Base-by-base conservation (phyloP, 2,888 invertebrate genomes). In the Sphinx pinastri region DNA sequence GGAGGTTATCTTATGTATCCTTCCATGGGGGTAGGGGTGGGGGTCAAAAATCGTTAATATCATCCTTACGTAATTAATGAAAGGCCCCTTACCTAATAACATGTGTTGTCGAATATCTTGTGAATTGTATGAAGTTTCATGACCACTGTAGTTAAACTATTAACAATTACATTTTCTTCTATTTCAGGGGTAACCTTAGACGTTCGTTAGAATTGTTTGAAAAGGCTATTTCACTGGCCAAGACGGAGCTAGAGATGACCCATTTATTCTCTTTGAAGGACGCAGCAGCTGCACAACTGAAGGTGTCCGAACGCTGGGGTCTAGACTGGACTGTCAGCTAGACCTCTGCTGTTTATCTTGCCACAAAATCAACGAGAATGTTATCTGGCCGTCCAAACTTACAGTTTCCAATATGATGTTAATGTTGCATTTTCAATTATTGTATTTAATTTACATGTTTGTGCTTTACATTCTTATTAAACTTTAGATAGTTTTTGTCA, bases 191-290 rank as follows among this genome's bases (percentile, higher is more conserved):
- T 63, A 97, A 98, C 88, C 93, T 99, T 76, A 94, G 96, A 71
- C 94, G 96, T 79, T 98, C 99, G 3, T 95, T 99, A 76, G 96
- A 96, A 77, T 93, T 98, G 71, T 99, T 99, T 87, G 97, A 98
- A 82, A 97, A 97, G 87, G 99, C 99, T 52, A 96, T 99, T 74
- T 95, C 95, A 70, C 92, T 98, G 77, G 97, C 98, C 59, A 97
- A 98, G 86, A 98, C 98, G 16, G 97, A 97, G 89, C 94, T 96
- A 78, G 99, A 99, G 94, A 96, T 99, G 95, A 96, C 97, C 47
- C 99, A 99, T 88, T 94, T 99, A 83, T 98, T 97, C 88, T 97
- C 98, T 2, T 91, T 99, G 76, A 96, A 97, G 82, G 97, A 98
- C 90, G 99, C 99, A 19, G 98, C 99, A 12, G 95, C 96, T 77